Conservation (phyloP, 2,888 invertebrate genomes). For the Watsonalla binaria region DNA sequence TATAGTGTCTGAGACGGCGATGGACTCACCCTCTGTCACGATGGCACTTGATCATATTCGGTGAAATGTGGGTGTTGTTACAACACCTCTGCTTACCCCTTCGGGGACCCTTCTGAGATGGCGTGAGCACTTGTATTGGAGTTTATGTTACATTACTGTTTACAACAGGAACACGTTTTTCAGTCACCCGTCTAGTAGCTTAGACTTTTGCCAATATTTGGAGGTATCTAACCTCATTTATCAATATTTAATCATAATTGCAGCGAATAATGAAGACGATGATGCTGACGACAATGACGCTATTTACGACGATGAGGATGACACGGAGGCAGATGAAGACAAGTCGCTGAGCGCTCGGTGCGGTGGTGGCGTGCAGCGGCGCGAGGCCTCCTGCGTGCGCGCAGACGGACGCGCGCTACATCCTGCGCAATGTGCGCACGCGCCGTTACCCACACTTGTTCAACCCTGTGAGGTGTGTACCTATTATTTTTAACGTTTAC, state of each 20-base stretch:
- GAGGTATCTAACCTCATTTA: no score
- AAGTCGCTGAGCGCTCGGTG: slow-evolving; percentile 45
- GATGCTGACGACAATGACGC: slow-evolving; percentile 57
- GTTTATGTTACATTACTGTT: no score
- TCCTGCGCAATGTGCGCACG: slow-evolving; percentile 69
- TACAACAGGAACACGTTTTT: no score
- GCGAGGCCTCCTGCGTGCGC: slow-evolving; percentile 76
- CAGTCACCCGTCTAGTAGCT: no score
- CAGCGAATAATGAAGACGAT: slow-evolving; percentile 49
- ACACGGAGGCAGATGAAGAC: slow-evolving; percentile 46
- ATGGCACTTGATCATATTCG: no score
- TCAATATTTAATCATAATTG: background rate
- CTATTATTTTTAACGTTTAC: background rate
- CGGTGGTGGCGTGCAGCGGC: slow-evolving; percentile 79
- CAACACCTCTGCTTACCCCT: no score
- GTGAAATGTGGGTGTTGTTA: no score
- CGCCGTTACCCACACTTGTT: slow-evolving; percentile 72
- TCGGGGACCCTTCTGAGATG: no score
- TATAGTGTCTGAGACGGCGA: no score
- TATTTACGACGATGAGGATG: slow-evolving; percentile 60
- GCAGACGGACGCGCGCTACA: slow-evolving; percentile 68
- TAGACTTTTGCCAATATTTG: no score
- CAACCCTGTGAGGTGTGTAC: slow-evolving; percentile 71
- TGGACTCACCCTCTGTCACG: no score
- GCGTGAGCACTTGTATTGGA: no score